A percentile compares a stretch with the other conserved stretches of the same genome.
Conservation (phyloP, 35 echinoderm and acorn worm genomes). For the Apostichopus japonicus region DNA sequence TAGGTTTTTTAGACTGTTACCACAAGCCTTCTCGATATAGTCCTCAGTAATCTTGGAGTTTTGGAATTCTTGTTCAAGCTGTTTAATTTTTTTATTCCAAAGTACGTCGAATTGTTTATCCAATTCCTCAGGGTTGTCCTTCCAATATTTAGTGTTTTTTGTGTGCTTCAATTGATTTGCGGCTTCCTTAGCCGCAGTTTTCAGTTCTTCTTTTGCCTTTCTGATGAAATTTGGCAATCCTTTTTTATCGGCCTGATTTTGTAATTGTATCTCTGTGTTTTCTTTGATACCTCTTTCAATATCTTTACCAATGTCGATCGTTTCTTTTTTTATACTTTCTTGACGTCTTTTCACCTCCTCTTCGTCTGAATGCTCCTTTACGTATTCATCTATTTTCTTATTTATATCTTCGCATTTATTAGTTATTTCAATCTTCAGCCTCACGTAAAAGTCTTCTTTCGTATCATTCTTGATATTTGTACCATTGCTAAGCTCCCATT, state of each 20-base stretch:
- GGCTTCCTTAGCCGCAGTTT: no score
- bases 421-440: background rate
- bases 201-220: no score
- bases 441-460: background rate
- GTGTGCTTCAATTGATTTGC: background rate
- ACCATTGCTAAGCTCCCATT: background rate
- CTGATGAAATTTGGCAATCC: no score
- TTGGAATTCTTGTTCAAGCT: no score
- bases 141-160: no score
- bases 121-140: no score
- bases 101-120: no score
- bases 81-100: no score
- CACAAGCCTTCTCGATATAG: no score
- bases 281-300: background rate
- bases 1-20: no score
- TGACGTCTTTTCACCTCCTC: slow-evolving; percentile 23
- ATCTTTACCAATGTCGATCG: background rate
- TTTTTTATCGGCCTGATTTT: background rate
- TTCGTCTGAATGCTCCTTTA: background rate
- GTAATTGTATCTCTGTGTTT: background rate
- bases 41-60: no score
- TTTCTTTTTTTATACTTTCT: background rate
- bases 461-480: background rate
- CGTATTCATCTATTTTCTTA: slow-evolving; percentile 18
- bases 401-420: background rate